Conservation (phyloP, 2,113 vertebrate genomes). For the Antechinus stuartii region DNA sequence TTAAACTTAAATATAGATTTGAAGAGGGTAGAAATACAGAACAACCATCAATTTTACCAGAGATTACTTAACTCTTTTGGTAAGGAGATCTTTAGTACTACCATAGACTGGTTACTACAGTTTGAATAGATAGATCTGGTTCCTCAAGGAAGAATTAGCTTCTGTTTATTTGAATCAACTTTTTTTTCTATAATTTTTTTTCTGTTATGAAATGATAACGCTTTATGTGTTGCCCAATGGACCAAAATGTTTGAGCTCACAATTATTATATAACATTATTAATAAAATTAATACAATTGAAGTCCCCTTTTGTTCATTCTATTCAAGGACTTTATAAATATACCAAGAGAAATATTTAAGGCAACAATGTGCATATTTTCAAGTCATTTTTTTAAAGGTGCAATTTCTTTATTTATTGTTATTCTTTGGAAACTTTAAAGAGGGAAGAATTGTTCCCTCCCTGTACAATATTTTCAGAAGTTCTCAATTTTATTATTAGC, state of each 20-base stretch:
- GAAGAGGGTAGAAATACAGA: neutral
- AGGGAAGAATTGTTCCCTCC: neutral
- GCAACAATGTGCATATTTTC: neutral
- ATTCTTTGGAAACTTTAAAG: neutral
- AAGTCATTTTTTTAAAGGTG: neutral
- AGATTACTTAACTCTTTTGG: neutral
- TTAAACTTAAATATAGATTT: rapidly evolving
- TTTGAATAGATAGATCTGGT: neutral
- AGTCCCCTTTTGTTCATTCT: too few species aligned
- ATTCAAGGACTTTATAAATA: rapidly evolving
- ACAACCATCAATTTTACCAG: neutral
- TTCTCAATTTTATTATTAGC: neutral
- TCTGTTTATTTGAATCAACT: neutral
- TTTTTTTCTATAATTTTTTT: neutral
- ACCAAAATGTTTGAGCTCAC: neutral
- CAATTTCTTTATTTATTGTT: neutral
- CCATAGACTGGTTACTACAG: neutral
- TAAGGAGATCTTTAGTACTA: neutral
- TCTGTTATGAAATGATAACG: neutral
- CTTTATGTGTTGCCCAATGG: neutral
- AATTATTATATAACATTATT: rapidly evolving
- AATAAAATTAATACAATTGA: neutral
- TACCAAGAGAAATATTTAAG: neutral
- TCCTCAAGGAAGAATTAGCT: neutral
- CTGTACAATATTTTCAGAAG: neutral